Evolutionary conservation across 1,140 invertebrate genomes (phyloP).

Genomic region (Drosophila littoralis): DNA sequence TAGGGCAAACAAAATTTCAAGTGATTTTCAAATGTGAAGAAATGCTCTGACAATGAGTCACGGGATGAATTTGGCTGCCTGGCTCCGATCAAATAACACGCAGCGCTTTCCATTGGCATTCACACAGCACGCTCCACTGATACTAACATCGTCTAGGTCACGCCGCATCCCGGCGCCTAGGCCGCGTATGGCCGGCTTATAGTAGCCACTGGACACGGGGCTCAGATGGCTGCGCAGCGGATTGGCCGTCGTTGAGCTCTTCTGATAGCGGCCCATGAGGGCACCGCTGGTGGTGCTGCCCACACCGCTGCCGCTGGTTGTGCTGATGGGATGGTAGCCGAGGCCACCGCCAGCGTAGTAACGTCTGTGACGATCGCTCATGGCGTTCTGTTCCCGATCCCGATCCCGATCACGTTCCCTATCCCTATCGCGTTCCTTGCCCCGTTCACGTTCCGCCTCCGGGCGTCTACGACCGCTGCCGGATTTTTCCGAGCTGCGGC

Average conservation of each 20-base stretch:
- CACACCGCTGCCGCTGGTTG: conserved; percentile 28
- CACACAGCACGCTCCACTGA: conserved; percentile 37
- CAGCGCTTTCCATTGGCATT: conserved; percentile 28
- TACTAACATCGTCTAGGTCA: conserved; percentile 80
- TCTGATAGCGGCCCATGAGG: conserved; percentile 72
- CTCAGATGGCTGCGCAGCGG: conserved; percentile 83
- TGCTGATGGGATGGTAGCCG: conserved; percentile 42
- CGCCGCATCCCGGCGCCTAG: conserved; percentile 56
- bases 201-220: conserved; percentile 74
- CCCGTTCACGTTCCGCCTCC: conserved; percentile 56
- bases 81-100: conserved; percentile 6
- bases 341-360: conserved; percentile 74
- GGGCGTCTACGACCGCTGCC: conserved; percentile 58
- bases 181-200: conserved; percentile 79
- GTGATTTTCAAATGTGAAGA: conserved; percentile 7
- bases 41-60: conserved; percentile 28
- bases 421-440: conserved; percentile 25
- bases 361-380: conserved; percentile 80
- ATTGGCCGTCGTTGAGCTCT: conserved; percentile 76
- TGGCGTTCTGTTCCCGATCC: conserved; percentile 53
- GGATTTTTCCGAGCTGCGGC: conserved; percentile 71
- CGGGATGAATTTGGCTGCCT: conserved; percentile 2
- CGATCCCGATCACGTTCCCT: conserved; percentile 31
- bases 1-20: conserved; percentile 15
- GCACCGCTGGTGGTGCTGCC: conserved; percentile 46